Base-by-base conservation (phyloP, 2,797 vertebrate species). In the Schizothorax lantsangensis region DNA sequence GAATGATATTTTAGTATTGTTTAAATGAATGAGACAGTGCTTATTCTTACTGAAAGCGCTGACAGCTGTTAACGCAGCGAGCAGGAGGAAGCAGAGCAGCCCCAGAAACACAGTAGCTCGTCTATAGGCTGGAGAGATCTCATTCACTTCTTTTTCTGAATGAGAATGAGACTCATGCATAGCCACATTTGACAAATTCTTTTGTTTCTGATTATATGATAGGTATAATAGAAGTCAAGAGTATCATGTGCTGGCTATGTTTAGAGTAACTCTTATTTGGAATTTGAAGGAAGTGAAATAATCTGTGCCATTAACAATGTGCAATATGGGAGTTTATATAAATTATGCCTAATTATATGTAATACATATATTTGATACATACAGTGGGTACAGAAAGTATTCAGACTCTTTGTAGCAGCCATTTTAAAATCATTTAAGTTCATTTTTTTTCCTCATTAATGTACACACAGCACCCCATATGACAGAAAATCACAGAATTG, bases 31-130 rank as follows among this genome's bases (percentile, higher is more conserved):
- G 21, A 59, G 9, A 47, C 14, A 0, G 21, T 26, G 21, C 14
- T 62, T 40, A 62, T 68, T 2, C 95, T 93, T 80, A 95, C 94
- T 73, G 40, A 66, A 82, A 79, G 89, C 6, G 36, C 3, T 15
- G 87, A 94, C 71, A 4, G 30, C 8, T 21, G 92, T 57, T 66
- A 93, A 2, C 19, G 71, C 87, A 12, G 54, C 89, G 26, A 90
- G 4, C 86, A 94, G 77, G 43, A 88, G 0, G 57, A 91, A n/a
- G 68, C 91, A 92, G 17, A 90, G 30, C 5, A 94, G 3, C 7
- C 88, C 92, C 74, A 94, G 68, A 90, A 26, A 38, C 14, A 81
- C 49, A 45, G 79, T 68, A 45, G 85, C 40, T 72, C 57, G 7
- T 23, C 17, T 79, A 36, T 88, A 49, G 17, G 2, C 17, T 6